phyloP scores from a whole-genome alignment of 2,888 invertebrate species.

The Papilio demoleus region DNA sequence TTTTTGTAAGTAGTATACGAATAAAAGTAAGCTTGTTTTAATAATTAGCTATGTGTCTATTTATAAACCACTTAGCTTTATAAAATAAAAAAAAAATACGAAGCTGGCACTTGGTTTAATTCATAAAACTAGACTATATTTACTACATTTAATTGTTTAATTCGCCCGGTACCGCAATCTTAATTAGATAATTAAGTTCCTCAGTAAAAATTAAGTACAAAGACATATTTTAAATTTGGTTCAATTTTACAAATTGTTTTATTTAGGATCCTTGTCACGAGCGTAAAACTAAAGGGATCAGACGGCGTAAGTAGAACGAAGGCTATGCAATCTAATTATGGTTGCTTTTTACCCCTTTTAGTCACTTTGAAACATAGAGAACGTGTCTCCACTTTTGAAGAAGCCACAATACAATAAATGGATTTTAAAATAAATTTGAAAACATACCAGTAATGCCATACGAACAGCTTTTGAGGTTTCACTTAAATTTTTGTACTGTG shows the following conservation, averaged over 20 bases:
- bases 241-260: conserved; percentile 47
- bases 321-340: conserved; percentile 63
- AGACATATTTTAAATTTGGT: conserved; percentile 9
- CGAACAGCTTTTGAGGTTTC: conserved; percentile 95
- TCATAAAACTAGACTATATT: too few species aligned
- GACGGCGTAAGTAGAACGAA: conserved; percentile 52
- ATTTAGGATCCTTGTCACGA: conserved; percentile 57
- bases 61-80: too few species aligned
- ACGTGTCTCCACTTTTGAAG: not conserved
- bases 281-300: conserved; percentile 56
- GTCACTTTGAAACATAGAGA: conserved; percentile 44
- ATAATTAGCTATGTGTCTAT: too few species aligned
- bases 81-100: too few species aligned
- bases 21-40: too few species aligned
- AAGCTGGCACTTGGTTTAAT: too few species aligned
- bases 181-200: not conserved
- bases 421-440: not conserved
- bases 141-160: too few species aligned
- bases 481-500: conserved; percentile 90
- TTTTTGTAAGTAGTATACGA: too few species aligned
- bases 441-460: conserved; percentile 91
- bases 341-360: conserved; percentile 50
- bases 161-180: not conserved
- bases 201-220: not conserved
- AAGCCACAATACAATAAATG: not conserved